phyloP scores from a whole-genome alignment of 2,888 invertebrate genomes.

The Cataglyphis albicans region DNA sequence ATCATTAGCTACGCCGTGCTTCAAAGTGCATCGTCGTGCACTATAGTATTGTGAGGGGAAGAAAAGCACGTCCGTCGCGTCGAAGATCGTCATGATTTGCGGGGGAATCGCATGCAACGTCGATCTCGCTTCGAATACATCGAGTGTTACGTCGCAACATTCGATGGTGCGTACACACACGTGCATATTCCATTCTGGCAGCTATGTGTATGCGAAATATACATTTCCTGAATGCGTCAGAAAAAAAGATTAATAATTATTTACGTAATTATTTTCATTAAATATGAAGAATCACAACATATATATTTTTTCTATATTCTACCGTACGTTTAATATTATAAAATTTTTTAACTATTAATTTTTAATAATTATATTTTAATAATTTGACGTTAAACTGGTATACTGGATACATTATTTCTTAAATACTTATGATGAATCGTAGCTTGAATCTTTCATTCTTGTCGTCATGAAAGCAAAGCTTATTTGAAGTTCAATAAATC shows the following conservation, averaged over 20 bases:
- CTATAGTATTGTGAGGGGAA: slow-evolving; percentile 33
- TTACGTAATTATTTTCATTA: not conserved
- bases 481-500: not conserved
- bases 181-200: not conserved
- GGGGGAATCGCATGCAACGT: slow-evolving; percentile 36
- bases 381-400: not conserved
- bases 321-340: not conserved
- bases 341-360: not conserved
- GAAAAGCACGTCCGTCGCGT: slow-evolving; percentile 42
- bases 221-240: not conserved
- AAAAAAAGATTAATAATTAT: not conserved
- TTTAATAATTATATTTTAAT: not conserved
- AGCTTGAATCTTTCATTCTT: not conserved
- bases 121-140: slow-evolving; percentile 47
- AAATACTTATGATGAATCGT: slow-evolving; percentile 4
- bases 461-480: not conserved
- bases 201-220: not conserved
- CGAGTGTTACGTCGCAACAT: slow-evolving; percentile 19
- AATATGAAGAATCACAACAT: not conserved
- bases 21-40: slow-evolving; percentile 38
- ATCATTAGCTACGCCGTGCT: slow-evolving; percentile 48
- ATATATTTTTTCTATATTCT: not conserved
- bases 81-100: slow-evolving; percentile 55
- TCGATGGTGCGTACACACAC: not conserved
- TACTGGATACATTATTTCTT: not conserved